Conservation (phyloP, 92 coral and sea anemone species). For the Bergia puertoricense region DNA sequence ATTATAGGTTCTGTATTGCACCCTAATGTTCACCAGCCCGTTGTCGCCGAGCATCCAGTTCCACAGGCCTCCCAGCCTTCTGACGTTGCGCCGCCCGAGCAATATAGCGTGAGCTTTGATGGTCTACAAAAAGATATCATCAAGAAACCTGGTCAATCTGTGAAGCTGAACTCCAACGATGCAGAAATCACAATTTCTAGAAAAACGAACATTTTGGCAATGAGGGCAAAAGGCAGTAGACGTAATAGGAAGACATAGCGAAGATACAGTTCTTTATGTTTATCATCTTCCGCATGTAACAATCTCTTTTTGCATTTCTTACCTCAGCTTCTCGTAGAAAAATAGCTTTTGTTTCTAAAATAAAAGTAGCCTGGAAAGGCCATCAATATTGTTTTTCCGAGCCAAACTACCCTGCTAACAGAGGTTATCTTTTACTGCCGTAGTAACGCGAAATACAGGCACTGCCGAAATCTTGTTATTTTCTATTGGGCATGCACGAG, state of each 20-base stretch:
- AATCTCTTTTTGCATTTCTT: too few species aligned
- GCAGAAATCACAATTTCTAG: slow-evolving; percentile 27
- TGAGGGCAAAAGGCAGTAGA: background rate
- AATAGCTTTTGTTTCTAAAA: too few species aligned
- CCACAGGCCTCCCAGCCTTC: slow-evolving; percentile 13
- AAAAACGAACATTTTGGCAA: slow-evolving; percentile 1
- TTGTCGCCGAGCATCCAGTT: background rate
- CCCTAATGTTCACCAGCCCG: background rate
- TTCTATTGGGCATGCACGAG: too few species aligned
- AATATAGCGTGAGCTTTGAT: slow-evolving; percentile 20
- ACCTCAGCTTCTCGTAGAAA: too few species aligned
- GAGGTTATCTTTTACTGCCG: too few species aligned
- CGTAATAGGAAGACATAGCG: background rate
- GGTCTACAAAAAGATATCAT: slow-evolving; percentile 33
- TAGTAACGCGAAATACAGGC: too few species aligned
- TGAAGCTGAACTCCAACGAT: slow-evolving; percentile 12
- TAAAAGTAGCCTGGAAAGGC: too few species aligned
- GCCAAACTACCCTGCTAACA: too few species aligned
- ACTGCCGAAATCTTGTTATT: too few species aligned
- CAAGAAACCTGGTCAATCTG: slow-evolving; percentile 5
- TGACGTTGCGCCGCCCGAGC: background rate
- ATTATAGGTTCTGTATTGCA: background rate
- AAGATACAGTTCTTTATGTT: background rate
- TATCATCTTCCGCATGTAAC: too few species aligned
- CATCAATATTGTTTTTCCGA: too few species aligned